Conservation (phyloP, 2,797 vertebrate species). For the Todus mexicanus region DNA sequence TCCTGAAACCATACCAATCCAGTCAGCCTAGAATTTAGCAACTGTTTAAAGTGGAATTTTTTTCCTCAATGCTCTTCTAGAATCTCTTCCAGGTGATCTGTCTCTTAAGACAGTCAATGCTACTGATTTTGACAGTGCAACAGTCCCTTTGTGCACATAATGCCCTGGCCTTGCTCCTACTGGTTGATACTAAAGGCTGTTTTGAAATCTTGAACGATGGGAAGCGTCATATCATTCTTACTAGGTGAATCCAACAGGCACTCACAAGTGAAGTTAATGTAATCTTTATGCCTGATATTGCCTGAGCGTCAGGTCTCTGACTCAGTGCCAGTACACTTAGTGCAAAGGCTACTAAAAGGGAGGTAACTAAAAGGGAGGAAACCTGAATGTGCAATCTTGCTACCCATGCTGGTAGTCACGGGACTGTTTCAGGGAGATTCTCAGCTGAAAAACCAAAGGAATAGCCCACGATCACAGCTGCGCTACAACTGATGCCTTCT, state of each 20-base stretch:
- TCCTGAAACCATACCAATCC: not conserved
- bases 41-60: not conserved
- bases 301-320: not conserved
- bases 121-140: not conserved
- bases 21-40: not conserved
- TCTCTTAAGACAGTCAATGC: not conserved
- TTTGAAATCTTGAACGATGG: not conserved
- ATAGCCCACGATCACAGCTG: not conserved
- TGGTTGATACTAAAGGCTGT: not conserved
- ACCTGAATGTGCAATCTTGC: not conserved
- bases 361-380: no score
- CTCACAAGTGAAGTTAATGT: not conserved
- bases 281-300: not conserved
- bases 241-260: not conserved
- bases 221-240: not conserved
- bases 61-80: not conserved
- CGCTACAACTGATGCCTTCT: not conserved
- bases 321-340: not conserved
- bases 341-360: not conserved
- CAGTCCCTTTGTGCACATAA: not conserved
- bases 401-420: not conserved
- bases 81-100: not conserved
- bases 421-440: not conserved
- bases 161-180: not conserved
- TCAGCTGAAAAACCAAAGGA: not conserved